Conservation (phyloP, 2,888 invertebrate genomes). For the Drosophila ustulata region DNA sequence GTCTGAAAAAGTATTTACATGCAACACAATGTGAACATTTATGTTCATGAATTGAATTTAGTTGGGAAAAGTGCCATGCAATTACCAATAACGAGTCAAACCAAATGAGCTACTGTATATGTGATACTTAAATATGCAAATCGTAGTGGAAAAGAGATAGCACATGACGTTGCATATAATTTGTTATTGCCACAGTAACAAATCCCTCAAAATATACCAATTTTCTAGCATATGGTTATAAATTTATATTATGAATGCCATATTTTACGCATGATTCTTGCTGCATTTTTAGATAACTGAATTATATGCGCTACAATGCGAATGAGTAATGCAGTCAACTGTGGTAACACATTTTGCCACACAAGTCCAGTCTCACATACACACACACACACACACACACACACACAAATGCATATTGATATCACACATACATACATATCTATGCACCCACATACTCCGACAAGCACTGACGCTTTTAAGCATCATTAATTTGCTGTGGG, state of each 20-base stretch:
- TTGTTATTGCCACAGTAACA: slow-evolving; percentile 12
- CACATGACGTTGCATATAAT: not conserved
- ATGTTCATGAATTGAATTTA: not conserved
- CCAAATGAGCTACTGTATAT: not conserved
- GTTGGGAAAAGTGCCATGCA: not conserved
- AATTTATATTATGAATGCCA: slow-evolving; percentile 30
- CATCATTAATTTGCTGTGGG: slow-evolving; percentile 71
- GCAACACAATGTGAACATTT: not conserved
- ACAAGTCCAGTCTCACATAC: not conserved
- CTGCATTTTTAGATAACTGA: slow-evolving; percentile 45
- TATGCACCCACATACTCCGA: slow-evolving; percentile 14
- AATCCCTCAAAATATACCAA: slow-evolving; percentile 37
- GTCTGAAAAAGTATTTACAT: not conserved
- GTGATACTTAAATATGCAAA: not conserved
- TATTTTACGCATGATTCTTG: slow-evolving; percentile 42
- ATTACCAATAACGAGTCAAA: slow-evolving; percentile 1
- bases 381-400: slow-evolving; percentile 29
- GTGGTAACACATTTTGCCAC: not conserved
- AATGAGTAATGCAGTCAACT: slow-evolving; percentile 67
- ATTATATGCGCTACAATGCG: slow-evolving; percentile 66
- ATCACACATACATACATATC: slow-evolving; percentile 13
- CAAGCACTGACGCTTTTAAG: slow-evolving; percentile 52
- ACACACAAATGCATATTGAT: slow-evolving; percentile 10
- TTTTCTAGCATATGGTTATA: slow-evolving; percentile 25
- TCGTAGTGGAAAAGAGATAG: slow-evolving; percentile 3